Percentiles rank a stretch among this genome's conserved stretches.
phyloP scores from a whole-genome alignment of 2,113 vertebrate genomes.

The Hypocryptadius cinnamomeus region DNA sequence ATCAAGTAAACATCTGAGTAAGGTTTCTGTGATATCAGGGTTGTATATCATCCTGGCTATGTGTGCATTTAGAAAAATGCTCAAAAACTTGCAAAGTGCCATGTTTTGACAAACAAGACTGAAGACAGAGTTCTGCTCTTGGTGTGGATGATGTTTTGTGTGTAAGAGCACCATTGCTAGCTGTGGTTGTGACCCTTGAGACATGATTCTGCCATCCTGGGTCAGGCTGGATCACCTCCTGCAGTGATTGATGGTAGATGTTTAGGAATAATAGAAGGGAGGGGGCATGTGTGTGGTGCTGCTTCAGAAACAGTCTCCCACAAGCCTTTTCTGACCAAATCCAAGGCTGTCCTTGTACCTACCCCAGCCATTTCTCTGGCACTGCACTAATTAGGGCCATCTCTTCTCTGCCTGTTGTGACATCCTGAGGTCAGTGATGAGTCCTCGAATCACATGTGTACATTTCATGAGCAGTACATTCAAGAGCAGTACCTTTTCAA shows the following conservation, averaged over 20 bases:
- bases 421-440: not conserved
- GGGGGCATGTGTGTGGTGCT: not conserved
- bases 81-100: not conserved
- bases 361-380: not conserved
- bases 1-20: not conserved
- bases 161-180: not conserved
- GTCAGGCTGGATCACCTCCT: not conserved
- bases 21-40: not conserved
- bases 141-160: not conserved
- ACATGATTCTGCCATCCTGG: not conserved
- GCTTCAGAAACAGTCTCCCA: not conserved
- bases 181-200: not conserved
- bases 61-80: not conserved
- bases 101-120: not conserved
- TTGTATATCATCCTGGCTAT: not conserved
- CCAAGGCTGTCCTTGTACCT: not conserved
- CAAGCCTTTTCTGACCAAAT: not conserved
- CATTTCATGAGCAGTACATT: not conserved
- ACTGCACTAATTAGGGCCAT: not conserved
- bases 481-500: not conserved
- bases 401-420: not conserved
- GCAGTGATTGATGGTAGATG: too few relatives aligned
- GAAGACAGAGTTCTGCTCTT: not conserved
- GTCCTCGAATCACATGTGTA: rapidly evolving
- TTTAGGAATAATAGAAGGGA: not conserved